Percentiles rank a stretch among this genome's conserved stretches.
Conservation (phyloP, 2,113 vertebrate species). For the Phalacrocorax carbo region DNA sequence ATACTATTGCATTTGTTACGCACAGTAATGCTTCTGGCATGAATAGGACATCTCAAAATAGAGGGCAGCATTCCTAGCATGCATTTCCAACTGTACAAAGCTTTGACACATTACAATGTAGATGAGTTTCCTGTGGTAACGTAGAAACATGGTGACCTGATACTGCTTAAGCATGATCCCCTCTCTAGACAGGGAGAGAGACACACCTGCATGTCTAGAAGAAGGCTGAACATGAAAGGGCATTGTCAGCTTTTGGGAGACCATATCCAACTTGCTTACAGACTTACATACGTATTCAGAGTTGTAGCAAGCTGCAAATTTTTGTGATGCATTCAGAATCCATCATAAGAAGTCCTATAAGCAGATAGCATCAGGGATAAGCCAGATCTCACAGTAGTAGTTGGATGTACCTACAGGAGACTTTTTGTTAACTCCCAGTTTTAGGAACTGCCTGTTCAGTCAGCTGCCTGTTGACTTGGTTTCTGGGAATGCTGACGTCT, state of each 20-base stretch:
- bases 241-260: not conserved
- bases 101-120: not conserved
- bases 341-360: not conserved
- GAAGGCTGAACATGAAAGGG: not conserved
- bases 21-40: not conserved
- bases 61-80: not conserved
- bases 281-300: not conserved
- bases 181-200: not conserved
- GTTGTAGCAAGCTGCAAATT: not conserved
- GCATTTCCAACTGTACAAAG: not conserved
- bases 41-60: not conserved
- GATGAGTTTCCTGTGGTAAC: not conserved
- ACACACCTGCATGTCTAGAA: not conserved
- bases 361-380: not conserved
- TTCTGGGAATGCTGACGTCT: not conserved
- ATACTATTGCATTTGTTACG: not conserved
- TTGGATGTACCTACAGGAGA: not conserved
- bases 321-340: not conserved
- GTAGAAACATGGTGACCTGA: not conserved
- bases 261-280: not conserved
- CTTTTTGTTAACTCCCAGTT: not conserved
- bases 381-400: not conserved
- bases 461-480: not conserved
- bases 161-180: not conserved
- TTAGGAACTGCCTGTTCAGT: not conserved